A percentile compares a stretch with the other conserved stretches of the same genome.
Evolutionary conservation across 1,140 invertebrate species (phyloP).

Genomic region (Heliconius melpomene): DNA sequence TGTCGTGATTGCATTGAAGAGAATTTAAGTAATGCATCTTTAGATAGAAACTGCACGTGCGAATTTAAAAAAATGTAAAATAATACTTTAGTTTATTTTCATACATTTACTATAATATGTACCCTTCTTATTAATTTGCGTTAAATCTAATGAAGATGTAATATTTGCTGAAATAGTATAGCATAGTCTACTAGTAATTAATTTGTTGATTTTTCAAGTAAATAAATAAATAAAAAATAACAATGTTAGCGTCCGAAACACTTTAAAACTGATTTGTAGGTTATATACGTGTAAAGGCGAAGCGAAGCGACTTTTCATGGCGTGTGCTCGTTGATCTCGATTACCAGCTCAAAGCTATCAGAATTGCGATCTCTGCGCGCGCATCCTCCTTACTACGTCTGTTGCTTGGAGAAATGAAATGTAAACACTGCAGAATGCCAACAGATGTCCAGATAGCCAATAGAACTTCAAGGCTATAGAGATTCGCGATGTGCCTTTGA

Average conservation of each 20-base stretch:
- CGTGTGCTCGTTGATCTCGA: slow-evolving; percentile 56
- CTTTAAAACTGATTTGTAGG: slow-evolving; percentile 8
- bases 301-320: slow-evolving; percentile 38
- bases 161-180: too few relatives aligned
- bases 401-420: slow-evolving; percentile 76
- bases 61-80: neutral
- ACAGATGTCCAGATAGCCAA: slow-evolving; percentile 79
- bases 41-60: neutral
- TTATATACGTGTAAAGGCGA: neutral
- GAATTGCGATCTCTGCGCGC: slow-evolving; percentile 69
- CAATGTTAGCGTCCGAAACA: too few relatives aligned
- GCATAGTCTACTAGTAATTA: too few relatives aligned
- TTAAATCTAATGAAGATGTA: too few relatives aligned
- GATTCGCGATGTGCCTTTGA: slow-evolving; percentile 22
- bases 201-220: too few relatives aligned
- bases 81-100: neutral
- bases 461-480: slow-evolving; percentile 43
- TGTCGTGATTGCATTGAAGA: slow-evolving; percentile 4
- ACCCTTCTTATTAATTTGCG: too few relatives aligned
- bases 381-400: slow-evolving; percentile 59
- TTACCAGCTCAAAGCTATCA: slow-evolving; percentile 70
- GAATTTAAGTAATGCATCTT: neutral
- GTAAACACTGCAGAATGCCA: slow-evolving; percentile 71
- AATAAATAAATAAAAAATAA: too few relatives aligned
- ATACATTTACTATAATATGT: too few relatives aligned